These are phyloP conservation scores for Elmis aenea DNA, from an alignment of 2,888 invertebrate species.

Conservation along the genomic window DNA sequence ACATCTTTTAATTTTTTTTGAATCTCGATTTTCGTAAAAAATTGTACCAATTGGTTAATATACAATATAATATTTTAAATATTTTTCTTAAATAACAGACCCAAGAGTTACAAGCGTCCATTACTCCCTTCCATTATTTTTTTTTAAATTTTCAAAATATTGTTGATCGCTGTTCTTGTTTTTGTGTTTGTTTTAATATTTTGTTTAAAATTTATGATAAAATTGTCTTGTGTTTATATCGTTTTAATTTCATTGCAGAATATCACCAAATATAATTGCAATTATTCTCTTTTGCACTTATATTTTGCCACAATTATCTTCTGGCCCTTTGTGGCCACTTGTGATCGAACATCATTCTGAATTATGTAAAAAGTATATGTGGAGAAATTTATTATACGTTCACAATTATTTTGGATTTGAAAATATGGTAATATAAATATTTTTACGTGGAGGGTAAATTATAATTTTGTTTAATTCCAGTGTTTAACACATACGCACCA, in stretches of 20 bases:
- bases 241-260: slow-evolving; percentile 40
- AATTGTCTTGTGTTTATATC: not conserved
- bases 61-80: too few relatives aligned
- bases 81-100: too few relatives aligned
- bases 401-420: slow-evolving; percentile 66
- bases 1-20: too few relatives aligned
- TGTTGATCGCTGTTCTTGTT: too few relatives aligned
- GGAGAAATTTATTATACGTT: slow-evolving; percentile 61
- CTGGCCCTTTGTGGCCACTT: slow-evolving; percentile 63
- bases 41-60: too few relatives aligned
- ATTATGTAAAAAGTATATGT: slow-evolving; percentile 61
- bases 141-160: too few relatives aligned
- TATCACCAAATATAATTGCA: slow-evolving; percentile 57
- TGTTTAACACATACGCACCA: slow-evolving; percentile 66
- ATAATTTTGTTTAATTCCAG: slow-evolving; percentile 36
- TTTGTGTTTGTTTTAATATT: too few relatives aligned
- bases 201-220: not conserved
- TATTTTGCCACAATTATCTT: slow-evolving; percentile 55
- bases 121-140: too few relatives aligned
- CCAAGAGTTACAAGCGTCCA: too few relatives aligned
- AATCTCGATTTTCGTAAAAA: too few relatives aligned
- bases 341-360: slow-evolving; percentile 59
- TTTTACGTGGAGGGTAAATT: not conserved
- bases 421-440: slow-evolving; percentile 60
- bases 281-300: slow-evolving; percentile 61